Evolutionary conservation across 2,113 vertebrate species (phyloP).

Genomic region (Platycercus adscitus): DNA sequence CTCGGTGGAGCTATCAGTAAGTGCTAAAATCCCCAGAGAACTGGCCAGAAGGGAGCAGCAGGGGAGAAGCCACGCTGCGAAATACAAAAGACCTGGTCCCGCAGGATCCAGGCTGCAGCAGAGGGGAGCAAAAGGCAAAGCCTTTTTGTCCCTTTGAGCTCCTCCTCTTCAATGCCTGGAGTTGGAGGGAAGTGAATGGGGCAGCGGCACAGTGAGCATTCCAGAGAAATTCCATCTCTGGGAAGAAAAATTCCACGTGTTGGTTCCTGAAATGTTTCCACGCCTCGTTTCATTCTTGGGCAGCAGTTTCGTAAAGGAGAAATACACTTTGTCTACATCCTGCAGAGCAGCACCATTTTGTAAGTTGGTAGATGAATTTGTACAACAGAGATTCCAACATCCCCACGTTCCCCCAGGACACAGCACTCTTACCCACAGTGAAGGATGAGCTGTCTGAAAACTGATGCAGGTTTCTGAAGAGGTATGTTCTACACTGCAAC

Average conservation of each 20-base stretch:
- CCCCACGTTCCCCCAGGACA: not conserved
- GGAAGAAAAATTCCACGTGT: not conserved
- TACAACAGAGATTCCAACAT: not conserved
- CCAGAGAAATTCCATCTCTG: constrained; percentile 34
- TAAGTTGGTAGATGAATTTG: not conserved
- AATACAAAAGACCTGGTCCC: constrained; percentile 18
- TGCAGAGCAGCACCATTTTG: not conserved
- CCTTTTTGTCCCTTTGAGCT: constrained; percentile 31
- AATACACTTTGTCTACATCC: not conserved
- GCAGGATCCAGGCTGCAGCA: not conserved
- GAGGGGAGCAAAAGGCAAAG: not conserved
- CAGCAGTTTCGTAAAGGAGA: not conserved
- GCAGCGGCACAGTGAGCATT: not conserved
- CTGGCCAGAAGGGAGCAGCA: accelerated
- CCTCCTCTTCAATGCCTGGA: not conserved
- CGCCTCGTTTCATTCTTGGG: not conserved
- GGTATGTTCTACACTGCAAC: not conserved
- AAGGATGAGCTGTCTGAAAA: not conserved
- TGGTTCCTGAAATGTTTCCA: not conserved
- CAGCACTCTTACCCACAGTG: not conserved
- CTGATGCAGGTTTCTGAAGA: not conserved
- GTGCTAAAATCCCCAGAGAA: not conserved
- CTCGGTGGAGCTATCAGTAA: not conserved
- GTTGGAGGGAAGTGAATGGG: not conserved
- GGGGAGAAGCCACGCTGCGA: constrained; percentile 17